A percentile compares a stretch with the other conserved stretches of the same genome.
phyloP scores from a whole-genome alignment of 2,888 invertebrate species.

The Nemotelus nigrinus region DNA sequence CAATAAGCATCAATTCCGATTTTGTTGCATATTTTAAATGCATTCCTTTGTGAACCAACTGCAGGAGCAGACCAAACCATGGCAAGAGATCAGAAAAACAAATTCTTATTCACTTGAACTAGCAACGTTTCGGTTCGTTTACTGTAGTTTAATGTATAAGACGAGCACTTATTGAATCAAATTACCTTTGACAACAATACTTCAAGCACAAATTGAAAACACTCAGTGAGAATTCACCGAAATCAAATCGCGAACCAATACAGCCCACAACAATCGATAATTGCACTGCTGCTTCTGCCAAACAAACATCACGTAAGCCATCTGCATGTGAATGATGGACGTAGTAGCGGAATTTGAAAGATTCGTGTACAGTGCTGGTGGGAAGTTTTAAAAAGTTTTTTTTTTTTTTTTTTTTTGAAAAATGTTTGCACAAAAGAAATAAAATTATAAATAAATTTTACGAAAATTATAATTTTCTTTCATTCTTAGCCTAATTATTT shows the following conservation, averaged over 20 bases:
- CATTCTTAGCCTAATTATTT: too few species aligned
- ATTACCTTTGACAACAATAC: conserved; percentile 36
- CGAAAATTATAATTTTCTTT: too few species aligned
- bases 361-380: too few species aligned
- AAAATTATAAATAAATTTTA: too few species aligned
- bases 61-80: neutral
- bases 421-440: too few species aligned
- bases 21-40: neutral
- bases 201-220: conserved; percentile 5
- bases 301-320: conserved; percentile 30
- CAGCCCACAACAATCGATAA: conserved; percentile 43
- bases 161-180: neutral
- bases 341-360: too few species aligned
- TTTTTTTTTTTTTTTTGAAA: too few species aligned
- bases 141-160: too few species aligned
- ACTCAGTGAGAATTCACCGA: neutral
- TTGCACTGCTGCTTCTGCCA: conserved; percentile 41
- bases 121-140: too few species aligned
- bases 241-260: conserved; percentile 22
- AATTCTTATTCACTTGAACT: too few species aligned
- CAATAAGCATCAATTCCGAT: too few species aligned
- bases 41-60: conserved; percentile 13
- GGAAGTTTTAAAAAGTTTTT: too few species aligned
- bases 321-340: conserved; percentile 16
- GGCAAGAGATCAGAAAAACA: conserved; percentile 4